These are phyloP conservation scores for Tiliacea citrago DNA, from an alignment of 2,888 invertebrate genomes.

Conservation along the genomic window DNA sequence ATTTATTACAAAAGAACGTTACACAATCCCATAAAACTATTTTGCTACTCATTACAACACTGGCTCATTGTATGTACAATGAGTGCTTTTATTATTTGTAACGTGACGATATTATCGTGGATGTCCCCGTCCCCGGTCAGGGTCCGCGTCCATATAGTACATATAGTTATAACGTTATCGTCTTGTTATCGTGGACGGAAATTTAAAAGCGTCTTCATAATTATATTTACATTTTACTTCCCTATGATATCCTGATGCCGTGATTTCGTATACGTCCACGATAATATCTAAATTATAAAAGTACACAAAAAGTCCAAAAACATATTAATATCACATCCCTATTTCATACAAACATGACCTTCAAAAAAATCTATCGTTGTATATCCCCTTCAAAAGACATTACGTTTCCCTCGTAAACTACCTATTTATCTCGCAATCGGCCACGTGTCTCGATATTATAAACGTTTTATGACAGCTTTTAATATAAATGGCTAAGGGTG, in stretches of 20 bases:
- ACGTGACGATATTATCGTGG: no score
- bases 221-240: no score
- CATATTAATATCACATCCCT: not conserved
- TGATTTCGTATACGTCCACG: no score
- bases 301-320: no score
- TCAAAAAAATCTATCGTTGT: conserved; percentile 27
- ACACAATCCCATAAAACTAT: not conserved
- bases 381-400: conserved; percentile 34
- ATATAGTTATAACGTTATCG: no score
- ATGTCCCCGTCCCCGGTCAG: no score
- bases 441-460: conserved; percentile 73
- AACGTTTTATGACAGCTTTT: conserved; percentile 76
- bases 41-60: not conserved
- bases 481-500: conserved; percentile 70
- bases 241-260: no score
- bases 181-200: no score
- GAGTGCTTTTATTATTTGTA: no score
- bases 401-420: conserved; percentile 57
- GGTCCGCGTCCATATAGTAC: no score
- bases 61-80: not conserved
- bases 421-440: conserved; percentile 60
- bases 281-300: no score
- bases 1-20: not conserved
- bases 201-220: no score
- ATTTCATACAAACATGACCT: conserved; percentile 42